Base-by-base conservation (phyloP, 2,888 invertebrate genomes). In the Melinaea marsaeus region DNA sequence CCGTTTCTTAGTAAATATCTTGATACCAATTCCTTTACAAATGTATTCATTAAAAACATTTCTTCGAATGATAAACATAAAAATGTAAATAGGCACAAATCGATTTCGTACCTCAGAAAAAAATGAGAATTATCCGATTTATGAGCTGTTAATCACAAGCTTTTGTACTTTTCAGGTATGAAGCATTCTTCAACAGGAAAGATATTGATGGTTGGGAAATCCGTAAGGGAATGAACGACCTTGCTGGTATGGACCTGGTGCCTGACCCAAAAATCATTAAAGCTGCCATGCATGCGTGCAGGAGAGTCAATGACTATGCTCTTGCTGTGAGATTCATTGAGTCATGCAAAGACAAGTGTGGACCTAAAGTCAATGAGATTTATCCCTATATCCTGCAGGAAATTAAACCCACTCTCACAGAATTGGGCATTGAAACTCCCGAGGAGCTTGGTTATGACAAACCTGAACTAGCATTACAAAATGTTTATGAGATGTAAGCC, bases 381-480 rank as follows among this genome's bases (percentile, higher is more conserved):
- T 98, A 96, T 79, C 97, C 97, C 0, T 98, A 96, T 84, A 92
- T 98, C 70, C 85, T 98, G 65, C 95, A 97, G 85, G 96, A 99
- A 92, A 95, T 99, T 74, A 93, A 93, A 77, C 99, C 99, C 45
- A 97, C 98, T 2, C 92, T 99, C 65, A 93, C 94, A 54, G 98
- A 99, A 89, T 91, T 99, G 65, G 99, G 99, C 57, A 94, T 99
- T 73, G 94, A 94, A 62, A 98, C 99, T 42, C 96, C 96, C 0
- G 99, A 99, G 84, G 97, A 99, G 81, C 92, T 99, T 77, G 99
- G 99, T 67, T 99, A 97, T 79, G 98, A 99, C 88, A 96, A 98
- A 88, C 99, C 99, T 64, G 99, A 99, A 90, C 90, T 99, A 84
- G 97, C 96, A 67, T 91, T 97, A 71, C 88, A 94, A 76, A 93